Percentiles rank a stretch among this genome's conserved stretches.
phyloP scores from a whole-genome alignment of 2,113 vertebrate genomes.

The Meriones unguiculatus region DNA sequence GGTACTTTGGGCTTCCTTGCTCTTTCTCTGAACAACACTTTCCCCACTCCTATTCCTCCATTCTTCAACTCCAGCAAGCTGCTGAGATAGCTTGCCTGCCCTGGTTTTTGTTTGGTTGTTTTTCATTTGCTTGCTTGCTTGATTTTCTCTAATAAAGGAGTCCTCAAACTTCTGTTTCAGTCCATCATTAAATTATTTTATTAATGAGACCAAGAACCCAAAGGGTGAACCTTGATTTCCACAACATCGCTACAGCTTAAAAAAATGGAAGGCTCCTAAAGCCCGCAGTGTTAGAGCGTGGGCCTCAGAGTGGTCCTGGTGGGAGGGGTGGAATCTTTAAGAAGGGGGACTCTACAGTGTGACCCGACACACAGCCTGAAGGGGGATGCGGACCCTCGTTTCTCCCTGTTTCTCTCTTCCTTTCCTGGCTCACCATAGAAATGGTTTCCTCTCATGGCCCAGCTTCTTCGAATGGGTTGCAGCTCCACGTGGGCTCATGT shows the following conservation, averaged over 20 bases:
- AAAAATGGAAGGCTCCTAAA: not conserved
- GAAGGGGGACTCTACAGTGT: not conserved
- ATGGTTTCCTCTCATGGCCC: not conserved
- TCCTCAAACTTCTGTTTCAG: not conserved
- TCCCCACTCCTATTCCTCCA: not conserved
- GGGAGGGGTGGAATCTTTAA: not conserved
- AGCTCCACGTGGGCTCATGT: not conserved
- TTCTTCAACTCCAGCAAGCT: not conserved
- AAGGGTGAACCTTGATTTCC: not conserved
- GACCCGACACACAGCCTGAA: not conserved
- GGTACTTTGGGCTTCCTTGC: not conserved
- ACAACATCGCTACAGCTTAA: not conserved
- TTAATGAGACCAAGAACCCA: not conserved
- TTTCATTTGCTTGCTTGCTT: not conserved
- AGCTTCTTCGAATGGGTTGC: not conserved
- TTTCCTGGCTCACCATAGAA: not conserved
- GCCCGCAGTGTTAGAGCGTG: not conserved
- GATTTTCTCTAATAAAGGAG: not conserved
- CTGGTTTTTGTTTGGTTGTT: not conserved
- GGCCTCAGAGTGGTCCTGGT: not conserved
- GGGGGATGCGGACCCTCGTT: not conserved
- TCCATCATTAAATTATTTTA: not conserved
- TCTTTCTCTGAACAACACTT: not conserved
- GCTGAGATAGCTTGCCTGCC: not conserved
- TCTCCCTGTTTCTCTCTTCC: not conserved